Percentiles rank a stretch among this genome's conserved stretches.
Conservation (phyloP, 2,113 vertebrate species). For the Oreochromis spilurus region DNA sequence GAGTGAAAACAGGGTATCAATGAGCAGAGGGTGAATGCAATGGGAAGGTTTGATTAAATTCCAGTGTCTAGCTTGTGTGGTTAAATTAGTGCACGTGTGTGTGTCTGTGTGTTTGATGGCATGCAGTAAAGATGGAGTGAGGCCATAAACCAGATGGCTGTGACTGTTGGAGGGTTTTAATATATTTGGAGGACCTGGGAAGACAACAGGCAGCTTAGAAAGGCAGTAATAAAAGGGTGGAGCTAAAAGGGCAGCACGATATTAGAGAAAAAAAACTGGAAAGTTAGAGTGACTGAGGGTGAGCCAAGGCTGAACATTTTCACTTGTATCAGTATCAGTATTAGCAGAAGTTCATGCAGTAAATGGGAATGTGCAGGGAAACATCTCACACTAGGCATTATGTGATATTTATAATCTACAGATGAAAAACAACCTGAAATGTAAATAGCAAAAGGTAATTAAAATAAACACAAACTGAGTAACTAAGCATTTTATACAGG, state of each 20-base stretch:
- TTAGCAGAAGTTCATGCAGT: background rate
- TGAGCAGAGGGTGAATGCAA: background rate
- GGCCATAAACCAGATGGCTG: slow-evolving; percentile 48
- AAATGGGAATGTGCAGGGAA: background rate
- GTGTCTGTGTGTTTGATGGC: background rate
- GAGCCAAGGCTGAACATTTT: background rate
- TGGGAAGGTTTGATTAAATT: slow-evolving; percentile 48
- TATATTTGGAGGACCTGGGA: slow-evolving; percentile 17
- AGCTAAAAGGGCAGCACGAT: background rate
- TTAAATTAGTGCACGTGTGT: background rate
- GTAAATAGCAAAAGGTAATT: background rate
- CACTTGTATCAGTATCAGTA: background rate
- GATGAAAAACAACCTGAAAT: background rate
- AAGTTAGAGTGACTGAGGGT: background rate
- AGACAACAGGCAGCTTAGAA: slow-evolving; percentile 1
- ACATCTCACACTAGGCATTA: background rate
- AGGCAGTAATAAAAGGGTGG: slow-evolving; percentile 9
- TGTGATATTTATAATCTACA: background rate
- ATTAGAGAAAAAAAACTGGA: background rate
- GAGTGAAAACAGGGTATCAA: background rate
- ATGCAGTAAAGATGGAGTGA: slow-evolving; percentile 46
- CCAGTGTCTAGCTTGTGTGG: background rate
- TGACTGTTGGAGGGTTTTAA: slow-evolving; percentile 48
- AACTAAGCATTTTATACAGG: background rate
- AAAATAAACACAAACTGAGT: background rate